Evolutionary conservation across 2,888 invertebrate species (phyloP).

Genomic region (Drosophila pseudotakahashii): DNA sequence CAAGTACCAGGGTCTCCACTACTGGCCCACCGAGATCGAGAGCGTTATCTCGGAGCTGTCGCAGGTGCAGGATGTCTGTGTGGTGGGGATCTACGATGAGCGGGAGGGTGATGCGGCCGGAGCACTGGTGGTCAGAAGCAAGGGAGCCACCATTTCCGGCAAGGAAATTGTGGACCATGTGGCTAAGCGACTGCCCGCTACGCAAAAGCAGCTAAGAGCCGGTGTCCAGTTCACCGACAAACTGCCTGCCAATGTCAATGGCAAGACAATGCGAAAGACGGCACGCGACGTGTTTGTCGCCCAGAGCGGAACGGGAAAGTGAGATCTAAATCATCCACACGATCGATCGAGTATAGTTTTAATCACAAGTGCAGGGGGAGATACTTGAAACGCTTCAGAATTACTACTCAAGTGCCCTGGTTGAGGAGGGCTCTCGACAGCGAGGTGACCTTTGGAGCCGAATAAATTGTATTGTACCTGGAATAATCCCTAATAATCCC

Average conservation of each 20-base stretch:
- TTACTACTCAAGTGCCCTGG: neutral
- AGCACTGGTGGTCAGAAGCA: conserved; percentile 68
- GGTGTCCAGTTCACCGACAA: conserved; percentile 76
- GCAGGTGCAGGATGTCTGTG: conserved; percentile 75
- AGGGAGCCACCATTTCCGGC: conserved; percentile 49
- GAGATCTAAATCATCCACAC: neutral
- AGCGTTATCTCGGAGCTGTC: conserved; percentile 63
- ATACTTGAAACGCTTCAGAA: conserved; percentile 11
- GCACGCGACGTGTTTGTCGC: conserved; percentile 61
- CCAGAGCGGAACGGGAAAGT: conserved; percentile 19
- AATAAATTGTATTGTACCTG: conserved; percentile 31
- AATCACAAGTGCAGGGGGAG: conserved; percentile 30
- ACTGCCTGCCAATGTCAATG: conserved; percentile 75
- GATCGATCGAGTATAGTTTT: conserved; percentile 5
- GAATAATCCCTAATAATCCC: conserved; percentile 5
- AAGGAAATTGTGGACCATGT: conserved; percentile 64
- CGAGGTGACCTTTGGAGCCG: conserved; percentile 25
- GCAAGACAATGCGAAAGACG: conserved; percentile 65
- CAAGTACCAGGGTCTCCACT: conserved; percentile 77
- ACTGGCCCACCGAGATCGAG: conserved; percentile 82
- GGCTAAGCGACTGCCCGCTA: conserved; percentile 51
- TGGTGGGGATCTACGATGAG: conserved; percentile 77
- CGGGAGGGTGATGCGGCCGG: conserved; percentile 72
- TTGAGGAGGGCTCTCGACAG: neutral
- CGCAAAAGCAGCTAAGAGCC: conserved; percentile 72